phyloP scores from a whole-genome alignment of 1,140 invertebrate species.

The Yoshiicerus persimilis region DNA sequence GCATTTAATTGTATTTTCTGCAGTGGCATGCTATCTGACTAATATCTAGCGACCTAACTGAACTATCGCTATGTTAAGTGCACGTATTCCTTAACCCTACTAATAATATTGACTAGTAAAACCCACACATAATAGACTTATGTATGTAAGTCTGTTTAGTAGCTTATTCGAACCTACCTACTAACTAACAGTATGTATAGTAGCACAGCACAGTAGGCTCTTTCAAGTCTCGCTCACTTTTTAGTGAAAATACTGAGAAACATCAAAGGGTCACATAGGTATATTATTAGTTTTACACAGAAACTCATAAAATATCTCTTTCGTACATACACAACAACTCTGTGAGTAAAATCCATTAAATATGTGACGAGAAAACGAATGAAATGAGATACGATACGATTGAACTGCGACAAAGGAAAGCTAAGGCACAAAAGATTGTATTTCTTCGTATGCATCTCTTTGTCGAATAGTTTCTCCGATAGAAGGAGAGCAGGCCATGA shows the following conservation, averaged over 20 bases:
- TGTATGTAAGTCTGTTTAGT: neutral
- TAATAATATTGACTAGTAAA: neutral
- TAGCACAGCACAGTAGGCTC: neutral
- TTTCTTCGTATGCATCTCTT: slow-evolving; percentile 24
- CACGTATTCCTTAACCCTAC: neutral
- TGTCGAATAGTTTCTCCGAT: neutral
- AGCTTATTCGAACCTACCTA: neutral
- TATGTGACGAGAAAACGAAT: neutral
- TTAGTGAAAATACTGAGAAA: slow-evolving; percentile 14
- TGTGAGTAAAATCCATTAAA: neutral
- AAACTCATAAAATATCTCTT: slow-evolving; percentile 19
- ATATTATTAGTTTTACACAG: neutral
- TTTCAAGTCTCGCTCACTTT: neutral
- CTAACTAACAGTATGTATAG: neutral
- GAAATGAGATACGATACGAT: slow-evolving; percentile 4
- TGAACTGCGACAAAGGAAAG: slow-evolving; percentile 24
- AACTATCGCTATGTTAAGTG: too few relatives aligned
- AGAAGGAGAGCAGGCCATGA: slow-evolving; percentile 8
- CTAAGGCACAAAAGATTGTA: slow-evolving; percentile 29
- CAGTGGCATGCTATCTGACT: too few relatives aligned
- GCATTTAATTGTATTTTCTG: too few relatives aligned
- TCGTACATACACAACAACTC: neutral
- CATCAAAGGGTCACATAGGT: slow-evolving; percentile 9
- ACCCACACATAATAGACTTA: neutral
- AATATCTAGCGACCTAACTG: too few relatives aligned